These are phyloP conservation scores for Anthophora plumipes DNA, from an alignment of 2,888 invertebrate genomes.

Conservation along the genomic window DNA sequence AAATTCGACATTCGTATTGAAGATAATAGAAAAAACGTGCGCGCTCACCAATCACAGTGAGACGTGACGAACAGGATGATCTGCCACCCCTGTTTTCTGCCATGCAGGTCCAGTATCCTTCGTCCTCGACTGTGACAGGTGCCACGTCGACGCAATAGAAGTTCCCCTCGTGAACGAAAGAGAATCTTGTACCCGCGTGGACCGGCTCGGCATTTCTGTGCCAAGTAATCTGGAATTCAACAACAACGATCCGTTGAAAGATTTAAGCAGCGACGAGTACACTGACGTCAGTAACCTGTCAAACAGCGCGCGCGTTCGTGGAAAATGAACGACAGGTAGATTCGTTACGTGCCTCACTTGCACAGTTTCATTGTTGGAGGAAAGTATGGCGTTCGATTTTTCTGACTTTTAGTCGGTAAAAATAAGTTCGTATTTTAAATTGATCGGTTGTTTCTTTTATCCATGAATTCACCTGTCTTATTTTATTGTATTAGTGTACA, in stretches of 20 bases:
- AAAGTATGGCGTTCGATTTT: too few species aligned
- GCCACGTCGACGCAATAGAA: slow-evolving; percentile 94
- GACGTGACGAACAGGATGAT: slow-evolving; percentile 90
- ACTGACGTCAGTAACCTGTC: slow-evolving; percentile 29
- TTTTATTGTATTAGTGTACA: too few species aligned
- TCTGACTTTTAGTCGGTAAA: too few species aligned
- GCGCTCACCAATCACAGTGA: slow-evolving; percentile 90
- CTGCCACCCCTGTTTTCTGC: slow-evolving; percentile 92
- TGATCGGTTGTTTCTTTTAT: too few species aligned
- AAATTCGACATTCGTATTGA: not conserved
- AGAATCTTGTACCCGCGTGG: slow-evolving; percentile 90
- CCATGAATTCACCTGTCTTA: too few species aligned
- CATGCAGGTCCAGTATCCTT: slow-evolving; percentile 94
- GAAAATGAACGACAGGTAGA: slow-evolving; percentile 2
- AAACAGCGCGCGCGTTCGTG: not conserved
- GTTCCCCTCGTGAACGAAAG: slow-evolving; percentile 92
- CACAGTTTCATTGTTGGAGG: not conserved
- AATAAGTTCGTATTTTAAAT: too few species aligned
- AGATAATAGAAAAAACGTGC: not conserved
- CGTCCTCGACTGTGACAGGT: slow-evolving; percentile 92
- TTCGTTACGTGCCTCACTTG: not conserved
- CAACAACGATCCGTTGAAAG: slow-evolving; percentile 10
- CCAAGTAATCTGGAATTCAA: slow-evolving; percentile 91
- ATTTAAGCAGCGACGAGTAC: slow-evolving; percentile 11
- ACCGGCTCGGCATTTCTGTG: slow-evolving; percentile 92